Conservation (phyloP, 2,797 vertebrate species). For the Gobionotothen gibberifrons region DNA sequence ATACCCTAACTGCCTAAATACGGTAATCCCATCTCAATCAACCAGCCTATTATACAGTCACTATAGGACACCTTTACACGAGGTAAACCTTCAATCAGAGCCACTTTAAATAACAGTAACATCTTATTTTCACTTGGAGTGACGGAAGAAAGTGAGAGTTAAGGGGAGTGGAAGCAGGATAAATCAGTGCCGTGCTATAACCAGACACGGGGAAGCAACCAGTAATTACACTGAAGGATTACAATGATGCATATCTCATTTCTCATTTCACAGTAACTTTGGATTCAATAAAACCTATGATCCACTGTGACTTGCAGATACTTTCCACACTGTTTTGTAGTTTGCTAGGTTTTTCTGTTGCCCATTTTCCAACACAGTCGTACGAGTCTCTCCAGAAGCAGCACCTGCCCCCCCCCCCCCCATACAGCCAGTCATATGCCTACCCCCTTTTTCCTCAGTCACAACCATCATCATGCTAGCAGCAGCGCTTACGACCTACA, state of each 20-base stretch:
- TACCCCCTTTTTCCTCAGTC: conserved; percentile 23
- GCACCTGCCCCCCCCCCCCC: conserved; percentile 53
- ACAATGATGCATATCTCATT: conserved; percentile 23
- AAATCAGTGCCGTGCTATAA: conserved; percentile 50
- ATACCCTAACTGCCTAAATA: conserved; percentile 39
- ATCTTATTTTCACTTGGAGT: conserved; percentile 32
- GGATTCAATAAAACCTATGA: conserved; percentile 6
- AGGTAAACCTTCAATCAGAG: conserved; percentile 31
- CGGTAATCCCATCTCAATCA: conserved; percentile 40
- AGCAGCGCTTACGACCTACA: conserved; percentile 42
- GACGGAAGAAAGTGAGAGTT: conserved; percentile 27
- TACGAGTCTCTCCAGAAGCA: conserved; percentile 58
- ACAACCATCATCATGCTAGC: conserved; percentile 29
- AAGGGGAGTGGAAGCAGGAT: conserved; percentile 39
- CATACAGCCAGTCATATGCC: neutral
- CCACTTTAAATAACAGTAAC: conserved; percentile 4
- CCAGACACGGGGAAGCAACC: conserved; percentile 60
- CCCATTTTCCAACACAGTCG: conserved; percentile 34
- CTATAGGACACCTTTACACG: conserved; percentile 12
- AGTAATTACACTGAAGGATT: conserved; percentile 60
- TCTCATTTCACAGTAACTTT: conserved; percentile 17
- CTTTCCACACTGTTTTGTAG: neutral
- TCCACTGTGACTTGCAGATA: neutral
- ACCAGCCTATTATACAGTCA: conserved; percentile 23
- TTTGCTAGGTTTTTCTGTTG: conserved; percentile 27